phyloP scores from a whole-genome alignment of 2,797 vertebrate genomes.

The Lepus oiostolus region DNA sequence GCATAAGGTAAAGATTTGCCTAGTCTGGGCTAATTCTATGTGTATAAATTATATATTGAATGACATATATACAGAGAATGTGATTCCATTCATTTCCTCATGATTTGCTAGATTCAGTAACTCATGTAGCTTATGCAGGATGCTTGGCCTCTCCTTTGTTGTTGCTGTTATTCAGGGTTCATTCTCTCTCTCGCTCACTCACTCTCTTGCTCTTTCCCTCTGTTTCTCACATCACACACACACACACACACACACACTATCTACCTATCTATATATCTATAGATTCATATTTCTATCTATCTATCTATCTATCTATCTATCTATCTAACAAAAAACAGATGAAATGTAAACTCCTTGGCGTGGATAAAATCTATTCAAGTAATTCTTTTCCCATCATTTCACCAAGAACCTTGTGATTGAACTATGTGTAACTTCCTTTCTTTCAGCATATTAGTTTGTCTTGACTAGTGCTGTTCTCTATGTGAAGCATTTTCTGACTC shows the following conservation, averaged over 20 bases:
- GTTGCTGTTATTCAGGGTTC: background rate
- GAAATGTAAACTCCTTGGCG: background rate
- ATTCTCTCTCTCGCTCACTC: too few species aligned
- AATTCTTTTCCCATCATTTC: background rate
- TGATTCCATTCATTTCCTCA: conserved; percentile 53
- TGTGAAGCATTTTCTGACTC: background rate
- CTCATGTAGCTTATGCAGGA: background rate
- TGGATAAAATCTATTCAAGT: background rate
- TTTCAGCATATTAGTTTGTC: background rate
- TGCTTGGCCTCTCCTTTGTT: conserved; percentile 8
- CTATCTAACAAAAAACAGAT: background rate
- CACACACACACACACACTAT: too few species aligned
- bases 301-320: background rate
- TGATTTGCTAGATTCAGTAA: conserved; percentile 62
- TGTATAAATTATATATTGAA: conserved; percentile 70
- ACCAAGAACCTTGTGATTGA: background rate
- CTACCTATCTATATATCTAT: background rate
- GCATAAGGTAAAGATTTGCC: conserved; percentile 37
- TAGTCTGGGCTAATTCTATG: conserved; percentile 63
- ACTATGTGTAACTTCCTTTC: background rate
- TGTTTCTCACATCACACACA: too few species aligned
- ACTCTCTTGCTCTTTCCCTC: too few species aligned
- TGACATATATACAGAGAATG: conserved; percentile 20
- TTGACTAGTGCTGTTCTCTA: background rate
- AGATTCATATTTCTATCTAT: too few species aligned